phyloP scores from a whole-genome alignment of 2,797 vertebrate genomes.

The Novumbra hubbsi region DNA sequence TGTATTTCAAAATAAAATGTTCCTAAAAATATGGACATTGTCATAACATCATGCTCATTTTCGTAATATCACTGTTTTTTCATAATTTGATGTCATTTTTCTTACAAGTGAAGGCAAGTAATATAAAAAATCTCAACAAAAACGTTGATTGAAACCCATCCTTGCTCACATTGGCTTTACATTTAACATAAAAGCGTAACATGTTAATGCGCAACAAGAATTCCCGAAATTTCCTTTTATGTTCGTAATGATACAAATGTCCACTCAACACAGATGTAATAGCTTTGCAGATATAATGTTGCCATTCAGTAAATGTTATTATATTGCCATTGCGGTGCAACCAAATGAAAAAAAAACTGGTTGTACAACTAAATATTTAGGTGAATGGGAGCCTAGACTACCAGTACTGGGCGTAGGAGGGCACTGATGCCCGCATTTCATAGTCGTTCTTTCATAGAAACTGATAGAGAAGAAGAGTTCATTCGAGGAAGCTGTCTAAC shows the following conservation, averaged over 20 bases:
- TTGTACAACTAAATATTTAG: not conserved
- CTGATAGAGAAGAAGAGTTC: slow-evolving; percentile 9
- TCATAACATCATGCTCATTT: no score
- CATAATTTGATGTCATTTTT: no score
- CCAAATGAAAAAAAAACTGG: not conserved
- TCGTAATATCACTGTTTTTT: no score
- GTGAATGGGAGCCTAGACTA: not conserved
- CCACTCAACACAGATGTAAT: not conserved
- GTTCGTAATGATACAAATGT: not conserved
- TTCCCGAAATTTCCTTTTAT: not conserved
- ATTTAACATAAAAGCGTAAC: not conserved
- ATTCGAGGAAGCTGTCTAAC: slow-evolving; percentile 43
- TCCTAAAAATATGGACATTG: no score
- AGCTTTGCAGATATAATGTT: not conserved
- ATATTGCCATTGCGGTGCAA: not conserved
- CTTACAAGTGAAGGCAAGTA: no score
- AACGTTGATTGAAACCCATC: not conserved
- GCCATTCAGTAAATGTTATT: not conserved
- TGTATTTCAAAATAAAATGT: no score
- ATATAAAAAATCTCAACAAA: not conserved
- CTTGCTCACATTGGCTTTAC: not conserved
- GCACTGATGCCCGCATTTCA: not conserved
- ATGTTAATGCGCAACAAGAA: not conserved
- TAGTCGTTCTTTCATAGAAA: not conserved
- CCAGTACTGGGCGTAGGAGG: not conserved